A percentile compares a stretch with the other conserved stretches of the same genome.
phyloP scores from a whole-genome alignment of 2,797 vertebrate species.

The Iguana delicatissima region DNA sequence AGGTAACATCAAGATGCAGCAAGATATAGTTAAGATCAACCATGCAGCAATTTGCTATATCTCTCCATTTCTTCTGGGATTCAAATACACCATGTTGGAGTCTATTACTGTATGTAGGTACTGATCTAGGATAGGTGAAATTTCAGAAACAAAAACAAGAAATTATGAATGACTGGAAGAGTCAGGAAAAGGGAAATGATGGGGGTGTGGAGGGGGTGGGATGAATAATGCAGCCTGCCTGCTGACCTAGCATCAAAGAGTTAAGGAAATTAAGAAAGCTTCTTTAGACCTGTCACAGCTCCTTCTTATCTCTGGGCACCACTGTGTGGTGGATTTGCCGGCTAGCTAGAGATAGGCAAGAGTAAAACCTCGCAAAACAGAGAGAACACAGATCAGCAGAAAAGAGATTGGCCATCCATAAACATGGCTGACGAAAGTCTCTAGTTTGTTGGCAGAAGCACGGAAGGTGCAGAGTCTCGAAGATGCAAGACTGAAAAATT shows the following conservation, averaged over 20 bases:
- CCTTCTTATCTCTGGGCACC: constrained; percentile 33
- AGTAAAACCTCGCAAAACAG: constrained; percentile 28
- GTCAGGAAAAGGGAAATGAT: constrained; percentile 42
- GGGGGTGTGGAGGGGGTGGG: neutral
- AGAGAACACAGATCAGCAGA: neutral
- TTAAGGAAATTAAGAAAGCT: constrained; percentile 66
- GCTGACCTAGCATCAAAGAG: constrained; percentile 64
- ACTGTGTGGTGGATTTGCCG: constrained; percentile 34
- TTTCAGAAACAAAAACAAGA: neutral
- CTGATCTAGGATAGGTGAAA: neutral
- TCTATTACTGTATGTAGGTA: neutral
- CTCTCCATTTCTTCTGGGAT: neutral
- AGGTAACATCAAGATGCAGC: neutral
- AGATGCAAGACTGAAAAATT: neutral
- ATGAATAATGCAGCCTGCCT: constrained; percentile 47
- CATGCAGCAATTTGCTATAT: neutral
- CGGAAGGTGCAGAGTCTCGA: neutral
- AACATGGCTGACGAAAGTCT: neutral
- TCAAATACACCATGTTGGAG: neutral
- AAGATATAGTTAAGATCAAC: no score
- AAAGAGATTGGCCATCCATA: neutral
- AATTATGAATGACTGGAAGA: constrained; percentile 24
- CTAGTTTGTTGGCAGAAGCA: neutral
- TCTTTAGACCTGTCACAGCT: constrained; percentile 62
- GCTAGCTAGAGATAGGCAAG: neutral